phyloP scores from a whole-genome alignment of 1,140 invertebrate genomes.

The Daktulosphaira vitifoliae region DNA sequence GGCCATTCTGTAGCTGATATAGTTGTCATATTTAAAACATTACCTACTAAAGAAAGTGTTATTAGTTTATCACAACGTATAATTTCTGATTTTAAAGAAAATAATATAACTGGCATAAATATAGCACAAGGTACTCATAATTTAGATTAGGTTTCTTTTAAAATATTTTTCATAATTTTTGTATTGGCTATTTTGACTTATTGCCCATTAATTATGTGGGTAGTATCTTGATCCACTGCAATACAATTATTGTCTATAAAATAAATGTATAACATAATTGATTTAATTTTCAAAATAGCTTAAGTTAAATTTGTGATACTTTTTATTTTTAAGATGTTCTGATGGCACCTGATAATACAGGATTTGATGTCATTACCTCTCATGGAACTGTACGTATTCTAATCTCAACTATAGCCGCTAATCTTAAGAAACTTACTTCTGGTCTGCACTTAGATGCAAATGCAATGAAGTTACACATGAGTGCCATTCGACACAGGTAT shows the following conservation, averaged over 20 bases:
- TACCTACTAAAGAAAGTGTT: slow-evolving; percentile 91
- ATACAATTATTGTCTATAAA: too few species aligned
- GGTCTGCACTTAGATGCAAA: slow-evolving; percentile 59
- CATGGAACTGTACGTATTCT: slow-evolving; percentile 48
- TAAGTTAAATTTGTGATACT: too few species aligned
- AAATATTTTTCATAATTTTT: too few species aligned
- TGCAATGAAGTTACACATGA: slow-evolving; percentile 77
- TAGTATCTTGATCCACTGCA: too few species aligned
- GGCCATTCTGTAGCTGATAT: slow-evolving; percentile 93
- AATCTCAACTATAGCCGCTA: slow-evolving; percentile 56
- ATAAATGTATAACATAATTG: too few species aligned
- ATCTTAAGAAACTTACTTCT: slow-evolving; percentile 55
- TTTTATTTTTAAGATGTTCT: slow-evolving; percentile 3
- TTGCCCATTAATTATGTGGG: too few species aligned
- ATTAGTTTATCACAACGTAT: slow-evolving; percentile 45
- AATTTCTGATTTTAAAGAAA: slow-evolving; percentile 21
- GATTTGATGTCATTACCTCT: slow-evolving; percentile 40
- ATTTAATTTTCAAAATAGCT: too few species aligned
- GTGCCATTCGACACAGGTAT: slow-evolving; percentile 72
- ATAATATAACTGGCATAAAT: slow-evolving; percentile 4
- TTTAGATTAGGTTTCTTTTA: too few species aligned
- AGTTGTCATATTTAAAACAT: slow-evolving; percentile 94
- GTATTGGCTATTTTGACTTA: too few species aligned
- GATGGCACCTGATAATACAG: slow-evolving; percentile 22
- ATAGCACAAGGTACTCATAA: slow-evolving; percentile 7